Evolutionary conservation across 2,888 invertebrate genomes (phyloP), one percentile per base, ranked within the genome.

Genomic region (Agrochola litura): DNA sequence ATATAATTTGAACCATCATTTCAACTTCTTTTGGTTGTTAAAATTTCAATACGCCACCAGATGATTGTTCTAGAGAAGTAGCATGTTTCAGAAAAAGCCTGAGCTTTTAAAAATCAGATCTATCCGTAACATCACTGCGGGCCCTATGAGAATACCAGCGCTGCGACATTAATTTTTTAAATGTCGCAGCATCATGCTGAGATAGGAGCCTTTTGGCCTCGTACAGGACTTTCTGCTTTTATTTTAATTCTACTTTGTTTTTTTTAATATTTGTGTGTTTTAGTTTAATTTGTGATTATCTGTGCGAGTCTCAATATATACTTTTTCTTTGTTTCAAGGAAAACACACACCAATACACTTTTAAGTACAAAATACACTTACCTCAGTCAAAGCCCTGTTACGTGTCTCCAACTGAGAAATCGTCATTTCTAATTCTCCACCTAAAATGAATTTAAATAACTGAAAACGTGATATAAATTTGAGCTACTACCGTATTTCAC

Each of bases 331-430:
- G 2, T 30, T 30, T 30, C 30, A 14, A 49, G 14, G 6, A 9
- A 46, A 16, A 49, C 16, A 58, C 16, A 69, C 5, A 58, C 10
- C 9, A 37, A 37, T 37, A 37, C 37, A 37, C 37, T 37, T 37
- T 0, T 30, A 5, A 60, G 8, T 75, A 61, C 25, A 60, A 52
- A 66, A 19, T 60, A 37, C 16, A 76, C 46, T 73, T 46, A 98
- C 98, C 96, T 98, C 97, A 85, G 97, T 97, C 49, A 97, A 94
- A 82, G 98, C 97, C 65, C 97, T 95, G 73, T 98, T 96, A 87
- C 98, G 97, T 8, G 97, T 96, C 87, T 98, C 97, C n/a, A 98
- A 93, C 88, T 98, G 98, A 79, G 97, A 97, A 3, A 98, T 94
- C 22, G 96, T 97, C 14, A 97, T 97, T 93, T 98, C 96, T 16